phyloP scores from a whole-genome alignment of 2,113 vertebrate species.

The Clinocottus analis region DNA sequence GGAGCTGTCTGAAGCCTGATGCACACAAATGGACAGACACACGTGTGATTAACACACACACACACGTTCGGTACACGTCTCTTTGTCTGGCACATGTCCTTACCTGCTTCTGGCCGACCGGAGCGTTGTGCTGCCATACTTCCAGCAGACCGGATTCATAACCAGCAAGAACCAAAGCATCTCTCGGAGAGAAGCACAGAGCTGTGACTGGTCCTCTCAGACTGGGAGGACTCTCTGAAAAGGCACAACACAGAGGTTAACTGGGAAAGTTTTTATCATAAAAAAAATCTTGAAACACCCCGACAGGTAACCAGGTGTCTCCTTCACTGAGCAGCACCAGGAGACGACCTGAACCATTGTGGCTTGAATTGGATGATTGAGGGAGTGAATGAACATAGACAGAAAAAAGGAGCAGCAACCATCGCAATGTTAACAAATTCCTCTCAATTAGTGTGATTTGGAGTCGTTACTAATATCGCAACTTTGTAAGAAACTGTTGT shows the following conservation, averaged over 20 bases:
- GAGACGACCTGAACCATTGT: not conserved
- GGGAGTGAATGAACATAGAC: not conserved
- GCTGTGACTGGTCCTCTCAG: slow-evolving; percentile 70
- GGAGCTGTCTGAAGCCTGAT: slow-evolving; percentile 58
- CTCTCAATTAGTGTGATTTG: too few relatives aligned
- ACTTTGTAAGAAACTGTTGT: too few relatives aligned
- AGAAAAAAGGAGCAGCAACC: too few relatives aligned
- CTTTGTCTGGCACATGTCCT: not conserved
- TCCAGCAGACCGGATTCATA: slow-evolving; percentile 83
- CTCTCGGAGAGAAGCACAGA: slow-evolving; percentile 82
- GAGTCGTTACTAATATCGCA: too few relatives aligned
- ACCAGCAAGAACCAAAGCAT: slow-evolving; percentile 78
- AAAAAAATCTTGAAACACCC: not conserved
- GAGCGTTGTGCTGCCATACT: slow-evolving; percentile 76
- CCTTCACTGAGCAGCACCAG: not conserved
- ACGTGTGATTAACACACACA: not conserved
- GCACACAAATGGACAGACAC: not conserved
- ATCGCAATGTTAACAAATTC: too few relatives aligned
- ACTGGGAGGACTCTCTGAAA: slow-evolving; percentile 58
- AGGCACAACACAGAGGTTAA: not conserved
- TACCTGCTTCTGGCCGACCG: slow-evolving; percentile 76
- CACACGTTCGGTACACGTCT: not conserved
- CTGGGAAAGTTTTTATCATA: not conserved
- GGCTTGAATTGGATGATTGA: not conserved
- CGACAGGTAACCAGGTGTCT: not conserved